Evolutionary conservation across 2,888 invertebrate species (phyloP).

Genomic region (Drosophila robusta): DNA sequence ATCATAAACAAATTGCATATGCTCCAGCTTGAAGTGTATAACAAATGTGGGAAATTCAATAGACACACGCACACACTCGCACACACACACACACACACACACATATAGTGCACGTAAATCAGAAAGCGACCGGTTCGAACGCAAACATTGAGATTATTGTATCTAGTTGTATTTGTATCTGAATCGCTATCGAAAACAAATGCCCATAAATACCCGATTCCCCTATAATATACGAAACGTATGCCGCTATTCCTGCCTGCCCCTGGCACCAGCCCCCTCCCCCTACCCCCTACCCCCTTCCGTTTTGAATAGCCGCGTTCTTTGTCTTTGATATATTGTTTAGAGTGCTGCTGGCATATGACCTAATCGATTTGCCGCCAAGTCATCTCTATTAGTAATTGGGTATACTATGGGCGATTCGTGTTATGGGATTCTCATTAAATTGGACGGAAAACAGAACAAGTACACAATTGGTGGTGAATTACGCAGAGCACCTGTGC

Average conservation of each 20-base stretch:
- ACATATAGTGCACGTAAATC: constrained; percentile 7
- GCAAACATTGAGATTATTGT: constrained; percentile 36
- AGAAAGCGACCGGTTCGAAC: constrained; percentile 9
- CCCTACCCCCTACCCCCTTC: too few species aligned
- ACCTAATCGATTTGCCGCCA: constrained; percentile 64
- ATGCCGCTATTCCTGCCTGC: constrained; percentile 2
- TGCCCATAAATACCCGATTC: constrained; percentile 64
- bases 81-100: not conserved
- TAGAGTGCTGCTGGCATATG: constrained; percentile 63
- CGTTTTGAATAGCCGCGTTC: constrained; percentile 8
- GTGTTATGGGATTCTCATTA: constrained; percentile 37
- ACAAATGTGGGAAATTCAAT: constrained; percentile 44
- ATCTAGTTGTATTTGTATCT: constrained; percentile 49
- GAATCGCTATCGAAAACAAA: constrained; percentile 57
- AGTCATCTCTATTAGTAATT: constrained; percentile 57
- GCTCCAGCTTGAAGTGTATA: constrained; percentile 16
- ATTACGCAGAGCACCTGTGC: constrained; percentile 31
- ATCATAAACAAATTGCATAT: not conserved
- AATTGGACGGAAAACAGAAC: constrained; percentile 27
- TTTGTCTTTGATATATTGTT: constrained; percentile 62
- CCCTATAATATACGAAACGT: constrained; percentile 40
- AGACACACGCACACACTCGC: not conserved
- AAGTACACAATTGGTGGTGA: constrained; percentile 29
- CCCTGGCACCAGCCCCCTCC: not conserved
- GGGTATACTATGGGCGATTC: constrained; percentile 2